A percentile compares a stretch with the other conserved stretches of the same genome.
These are phyloP conservation scores for Anodontia alba DNA, from an alignment of 2,888 invertebrate genomes.

Conservation along the genomic window DNA sequence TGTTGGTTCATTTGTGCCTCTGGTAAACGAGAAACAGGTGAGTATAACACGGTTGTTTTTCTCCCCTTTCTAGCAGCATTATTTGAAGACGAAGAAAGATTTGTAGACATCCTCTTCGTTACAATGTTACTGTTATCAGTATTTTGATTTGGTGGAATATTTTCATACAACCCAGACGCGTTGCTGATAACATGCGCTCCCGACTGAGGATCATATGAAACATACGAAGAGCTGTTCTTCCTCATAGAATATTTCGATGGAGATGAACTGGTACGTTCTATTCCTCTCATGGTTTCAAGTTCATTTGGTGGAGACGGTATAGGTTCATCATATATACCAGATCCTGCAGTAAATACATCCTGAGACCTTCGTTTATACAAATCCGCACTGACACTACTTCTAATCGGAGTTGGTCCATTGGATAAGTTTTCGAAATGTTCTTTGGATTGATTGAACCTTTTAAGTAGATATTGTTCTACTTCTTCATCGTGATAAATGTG, in stretches of 20 bases:
- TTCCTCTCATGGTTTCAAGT: neutral
- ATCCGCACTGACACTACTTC: neutral
- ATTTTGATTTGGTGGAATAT: neutral
- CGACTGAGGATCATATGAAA: neutral
- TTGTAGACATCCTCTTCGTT: neutral
- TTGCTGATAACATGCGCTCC: neutral
- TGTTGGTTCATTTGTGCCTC: neutral
- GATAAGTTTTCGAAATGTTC: conserved; percentile 38
- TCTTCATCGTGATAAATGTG: conserved; percentile 55
- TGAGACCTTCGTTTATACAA: neutral
- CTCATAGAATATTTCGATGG: neutral
- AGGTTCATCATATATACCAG: neutral
- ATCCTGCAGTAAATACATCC: no score
- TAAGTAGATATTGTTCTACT: conserved; percentile 46
- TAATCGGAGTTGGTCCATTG: neutral
- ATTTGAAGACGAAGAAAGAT: neutral
- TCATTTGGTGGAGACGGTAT: neutral
- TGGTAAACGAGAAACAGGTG: neutral
- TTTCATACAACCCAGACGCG: neutral
- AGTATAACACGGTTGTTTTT: no score
- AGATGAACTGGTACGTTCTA: neutral
- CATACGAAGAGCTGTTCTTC: neutral
- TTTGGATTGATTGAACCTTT: conserved; percentile 27
- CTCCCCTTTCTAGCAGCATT: no score
- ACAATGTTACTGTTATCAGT: neutral